Evolutionary conservation across 2,113 vertebrate genomes (phyloP).

Genomic region (Ceyx melanurus): DNA sequence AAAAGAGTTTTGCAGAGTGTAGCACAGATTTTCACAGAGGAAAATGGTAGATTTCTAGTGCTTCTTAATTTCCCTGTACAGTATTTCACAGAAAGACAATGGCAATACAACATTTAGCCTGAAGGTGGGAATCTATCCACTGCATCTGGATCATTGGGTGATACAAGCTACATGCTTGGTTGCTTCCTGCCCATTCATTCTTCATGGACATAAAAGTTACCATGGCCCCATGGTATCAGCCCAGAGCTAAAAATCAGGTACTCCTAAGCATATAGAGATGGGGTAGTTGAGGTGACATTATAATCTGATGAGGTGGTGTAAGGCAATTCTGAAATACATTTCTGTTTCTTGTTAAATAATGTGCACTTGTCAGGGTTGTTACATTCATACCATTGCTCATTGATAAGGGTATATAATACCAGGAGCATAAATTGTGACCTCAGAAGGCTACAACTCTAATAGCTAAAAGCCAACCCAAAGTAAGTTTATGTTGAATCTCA

Average conservation of each 20-base stretch:
- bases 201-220: background rate
- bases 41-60: background rate
- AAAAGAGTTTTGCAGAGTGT: background rate
- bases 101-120: background rate
- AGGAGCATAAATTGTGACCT: background rate
- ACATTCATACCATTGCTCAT: accelerated
- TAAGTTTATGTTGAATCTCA: background rate
- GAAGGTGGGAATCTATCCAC: constrained; percentile 25
- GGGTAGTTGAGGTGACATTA: background rate
- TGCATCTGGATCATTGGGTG: background rate
- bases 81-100: background rate
- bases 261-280: background rate
- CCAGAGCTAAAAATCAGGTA: background rate
- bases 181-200: background rate
- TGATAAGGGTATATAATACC: background rate
- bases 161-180: background rate
- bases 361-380: background rate
- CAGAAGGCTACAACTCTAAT: background rate
- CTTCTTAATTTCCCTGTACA: background rate
- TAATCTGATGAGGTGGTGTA: background rate
- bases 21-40: background rate
- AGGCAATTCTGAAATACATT: background rate
- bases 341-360: background rate
- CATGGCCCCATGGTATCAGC: accelerated
- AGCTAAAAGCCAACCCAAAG: background rate